Evolutionary conservation across 1,140 invertebrate genomes (phyloP).

Genomic region (Drosophila micromelanica): DNA sequence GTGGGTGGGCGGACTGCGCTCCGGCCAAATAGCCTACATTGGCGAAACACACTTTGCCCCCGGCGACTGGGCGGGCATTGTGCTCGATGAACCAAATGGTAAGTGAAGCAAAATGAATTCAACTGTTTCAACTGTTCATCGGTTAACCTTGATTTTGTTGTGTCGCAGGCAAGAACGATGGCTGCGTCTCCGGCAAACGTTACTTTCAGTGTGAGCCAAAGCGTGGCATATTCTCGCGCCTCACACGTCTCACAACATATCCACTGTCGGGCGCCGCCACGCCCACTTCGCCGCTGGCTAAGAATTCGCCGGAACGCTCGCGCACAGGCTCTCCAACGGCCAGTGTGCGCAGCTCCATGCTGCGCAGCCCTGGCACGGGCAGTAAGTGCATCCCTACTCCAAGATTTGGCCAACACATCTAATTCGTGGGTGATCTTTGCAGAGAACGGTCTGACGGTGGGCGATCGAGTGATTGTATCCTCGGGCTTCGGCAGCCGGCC

Average conservation of each 20-base stretch:
- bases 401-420: background rate
- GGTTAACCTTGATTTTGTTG: background rate
- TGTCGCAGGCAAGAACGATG: conserved; percentile 96
- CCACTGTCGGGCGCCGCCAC: conserved; percentile 86
- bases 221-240: conserved; percentile 95
- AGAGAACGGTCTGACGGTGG: conserved; percentile 88
- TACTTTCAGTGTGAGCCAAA: conserved; percentile 98
- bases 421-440: background rate
- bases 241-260: conserved; percentile 93
- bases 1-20: conserved; percentile 97
- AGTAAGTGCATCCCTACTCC: conserved; percentile 62
- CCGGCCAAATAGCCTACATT: conserved; percentile 97
- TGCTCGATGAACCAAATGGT: conserved; percentile 97
- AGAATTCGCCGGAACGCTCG: conserved; percentile 78
- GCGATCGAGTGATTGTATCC: conserved; percentile 96
- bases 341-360: conserved; percentile 84
- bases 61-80: conserved; percentile 98
- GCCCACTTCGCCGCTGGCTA: conserved; percentile 73
- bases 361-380: conserved; percentile 83
- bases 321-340: conserved; percentile 85
- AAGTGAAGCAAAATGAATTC: conserved; percentile 32
- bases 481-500: conserved; percentile 93
- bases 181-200: conserved; percentile 94
- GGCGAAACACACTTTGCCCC: conserved; percentile 98
- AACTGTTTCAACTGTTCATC: too few species aligned